Base-by-base conservation (phyloP, 2,113 vertebrate species). In the Strix aluco region DNA sequence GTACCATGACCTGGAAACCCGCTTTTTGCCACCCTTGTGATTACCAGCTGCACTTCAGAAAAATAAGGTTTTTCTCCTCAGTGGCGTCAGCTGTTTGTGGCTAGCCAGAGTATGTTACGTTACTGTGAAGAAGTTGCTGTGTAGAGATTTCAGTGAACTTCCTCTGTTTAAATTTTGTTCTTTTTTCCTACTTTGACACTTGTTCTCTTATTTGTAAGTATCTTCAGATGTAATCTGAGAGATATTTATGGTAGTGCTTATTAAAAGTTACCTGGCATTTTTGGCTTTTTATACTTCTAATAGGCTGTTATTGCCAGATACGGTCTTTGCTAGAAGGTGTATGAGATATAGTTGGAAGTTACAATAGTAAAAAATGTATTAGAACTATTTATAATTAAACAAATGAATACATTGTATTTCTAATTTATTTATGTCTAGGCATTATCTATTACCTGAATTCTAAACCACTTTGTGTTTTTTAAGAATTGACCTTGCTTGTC, bases 331-430 rank as follows among this genome's bases (percentile, higher is more conserved):
- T 96, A 70, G 93, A 94, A 88, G 19, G 80, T 46, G 5, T 7
- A 22, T 97, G 79, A 88, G 47, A 42, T 89, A 49, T 96, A 88
- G 67, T 38, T 94, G 90, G 78, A 92, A 90, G 94, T 96, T 97
- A 95, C 85, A 84, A 51, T 73, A 94, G 90, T 96, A 70, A 97
- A 96, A 98, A 97, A 92, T 94, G 63, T 85, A 84, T 61, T 88
- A 83, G 66, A 92, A 96, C 70, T 98, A 97, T 98, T 98, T 98
- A 98, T 97, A 97, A 97, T 96, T 97, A 98, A 97, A 94, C 54
- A 94, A 54, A 92, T 66, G 38, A 87, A 86, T 96, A 84, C 84
- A 86, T 96, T 97, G 91, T 96, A 97, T 92, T 97, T 97, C 98
- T 98, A 98, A 98, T 97, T 98, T 98, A 98, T 98, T 98, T 96